These are phyloP conservation scores for Spisula subtruncata DNA, from an alignment of 2,888 invertebrate species.

Conservation along the genomic window DNA sequence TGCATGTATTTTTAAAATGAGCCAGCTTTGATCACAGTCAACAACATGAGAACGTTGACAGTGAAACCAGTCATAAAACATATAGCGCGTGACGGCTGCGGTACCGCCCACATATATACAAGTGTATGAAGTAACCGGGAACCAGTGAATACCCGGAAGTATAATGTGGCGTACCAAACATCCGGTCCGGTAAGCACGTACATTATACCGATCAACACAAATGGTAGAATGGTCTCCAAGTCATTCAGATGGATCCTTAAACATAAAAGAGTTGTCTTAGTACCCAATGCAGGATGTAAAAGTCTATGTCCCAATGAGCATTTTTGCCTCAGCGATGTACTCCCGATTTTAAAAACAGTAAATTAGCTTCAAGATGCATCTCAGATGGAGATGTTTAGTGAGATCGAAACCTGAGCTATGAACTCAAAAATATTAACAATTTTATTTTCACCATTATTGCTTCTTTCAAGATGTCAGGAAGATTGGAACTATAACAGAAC, in stretches of 20 bases:
- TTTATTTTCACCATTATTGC: too few species aligned
- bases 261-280: conserved; percentile 5
- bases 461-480: too few species aligned
- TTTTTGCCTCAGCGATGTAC: too few species aligned
- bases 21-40: conserved; percentile 48
- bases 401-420: too few species aligned
- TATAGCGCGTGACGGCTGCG: conserved; percentile 90
- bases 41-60: conserved; percentile 89
- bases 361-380: too few species aligned
- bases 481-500: too few species aligned
- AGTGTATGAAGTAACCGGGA: conserved; percentile 90
- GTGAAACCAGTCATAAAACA: conserved; percentile 88
- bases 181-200: conserved; percentile 90
- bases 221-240: conserved; percentile 92
- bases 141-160: conserved; percentile 90
- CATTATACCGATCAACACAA: conserved; percentile 90
- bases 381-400: too few species aligned
- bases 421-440: too few species aligned
- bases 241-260: conserved; percentile 92
- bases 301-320: too few species aligned
- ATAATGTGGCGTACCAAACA: conserved; percentile 88
- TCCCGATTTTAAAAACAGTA: too few species aligned
- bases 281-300: too few species aligned
- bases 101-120: conserved; percentile 90
- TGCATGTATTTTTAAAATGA: conserved; percentile 21